These are phyloP conservation scores for Steatornis caripensis DNA, from an alignment of 2,113 vertebrate species.

Conservation along the genomic window DNA sequence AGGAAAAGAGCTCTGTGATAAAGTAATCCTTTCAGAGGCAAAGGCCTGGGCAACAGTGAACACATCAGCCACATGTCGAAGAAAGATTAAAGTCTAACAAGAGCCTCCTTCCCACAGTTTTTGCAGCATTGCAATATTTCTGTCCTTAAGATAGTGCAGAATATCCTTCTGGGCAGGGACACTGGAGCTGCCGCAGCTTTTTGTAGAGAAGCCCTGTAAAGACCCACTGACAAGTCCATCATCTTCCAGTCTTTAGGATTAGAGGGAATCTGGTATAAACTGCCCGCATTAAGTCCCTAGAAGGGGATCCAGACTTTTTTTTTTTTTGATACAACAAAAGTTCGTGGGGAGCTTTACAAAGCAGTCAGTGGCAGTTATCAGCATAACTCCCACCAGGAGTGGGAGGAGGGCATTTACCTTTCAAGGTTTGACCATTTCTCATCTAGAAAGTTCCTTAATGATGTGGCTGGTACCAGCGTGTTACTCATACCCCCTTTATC, in stretches of 20 bases:
- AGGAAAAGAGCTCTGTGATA: slow-evolving; percentile 30
- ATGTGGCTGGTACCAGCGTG: not conserved
- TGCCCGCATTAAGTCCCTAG: not conserved
- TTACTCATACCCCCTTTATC: not conserved
- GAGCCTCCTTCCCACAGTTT: slow-evolving; percentile 21
- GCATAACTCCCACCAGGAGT: not conserved
- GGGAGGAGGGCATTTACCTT: not conserved
- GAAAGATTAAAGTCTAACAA: slow-evolving; percentile 18
- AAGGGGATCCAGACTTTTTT: not conserved
- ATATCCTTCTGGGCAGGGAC: not conserved
- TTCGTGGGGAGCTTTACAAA: not conserved
- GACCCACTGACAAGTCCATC: not conserved
- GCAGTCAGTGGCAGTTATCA: not conserved
- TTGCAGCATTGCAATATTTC: not conserved
- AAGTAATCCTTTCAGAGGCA: slow-evolving; percentile 31
- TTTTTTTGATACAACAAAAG: not conserved
- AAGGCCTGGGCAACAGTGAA: not conserved
- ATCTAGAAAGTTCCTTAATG: not conserved
- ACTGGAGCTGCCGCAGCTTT: not conserved
- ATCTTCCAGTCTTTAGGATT: not conserved
- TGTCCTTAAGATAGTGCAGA: not conserved
- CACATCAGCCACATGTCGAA: not conserved
- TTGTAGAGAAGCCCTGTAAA: not conserved
- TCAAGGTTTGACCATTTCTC: not conserved
- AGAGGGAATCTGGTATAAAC: not conserved